Base-by-base conservation (phyloP, 2,888 invertebrate genomes). In the Drosophila atripex region DNA sequence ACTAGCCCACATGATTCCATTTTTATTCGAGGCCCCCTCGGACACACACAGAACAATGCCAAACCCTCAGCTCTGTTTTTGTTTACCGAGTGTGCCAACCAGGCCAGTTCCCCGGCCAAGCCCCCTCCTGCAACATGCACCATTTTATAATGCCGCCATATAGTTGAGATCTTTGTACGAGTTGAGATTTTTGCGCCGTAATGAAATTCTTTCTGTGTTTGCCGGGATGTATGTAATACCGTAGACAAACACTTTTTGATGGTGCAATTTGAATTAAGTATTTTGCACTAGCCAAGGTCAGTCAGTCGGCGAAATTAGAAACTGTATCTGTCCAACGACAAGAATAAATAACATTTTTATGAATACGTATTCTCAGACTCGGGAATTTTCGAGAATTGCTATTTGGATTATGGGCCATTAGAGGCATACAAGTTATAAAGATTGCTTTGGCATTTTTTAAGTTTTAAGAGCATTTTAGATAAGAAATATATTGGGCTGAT, bases 171-270 rank as follows among this genome's bases (percentile, higher is more conserved):
- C 50, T 18, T 12, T 54, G 45, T 41, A 11, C 28, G 8, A 23
- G 21, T 23, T 0, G 21, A 28, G 28, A 28, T 50, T 55, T 72
- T 71, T 80, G 77, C 85, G 82, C 71, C 79, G 85, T 66, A 77
- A 73, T 69, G 52, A 43, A 80, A 78, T 66, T 63, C 43, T 25
- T 53, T 39, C 47, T 38, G 35, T 58, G 54, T 61, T 55, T 52
- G 64, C 65, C 69, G 75, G 59, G 69, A 68, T 80, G 56, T 70
- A 68, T 80, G 56, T 70, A 63, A 57, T 73, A 66, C 52, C 59
- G n/a, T 54, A 71, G 71, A 41, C 78, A 85, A 82, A 78, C 80
- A 82, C 61, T 70, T 74, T 52, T 61, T 63, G 49, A 54, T 45
- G 64, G 66, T 78, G 73, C 78, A 84, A 78, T 80, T 84, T 66